Base-by-base conservation (phyloP, 1,140 invertebrate genomes). In the Caerostris extrusa region DNA sequence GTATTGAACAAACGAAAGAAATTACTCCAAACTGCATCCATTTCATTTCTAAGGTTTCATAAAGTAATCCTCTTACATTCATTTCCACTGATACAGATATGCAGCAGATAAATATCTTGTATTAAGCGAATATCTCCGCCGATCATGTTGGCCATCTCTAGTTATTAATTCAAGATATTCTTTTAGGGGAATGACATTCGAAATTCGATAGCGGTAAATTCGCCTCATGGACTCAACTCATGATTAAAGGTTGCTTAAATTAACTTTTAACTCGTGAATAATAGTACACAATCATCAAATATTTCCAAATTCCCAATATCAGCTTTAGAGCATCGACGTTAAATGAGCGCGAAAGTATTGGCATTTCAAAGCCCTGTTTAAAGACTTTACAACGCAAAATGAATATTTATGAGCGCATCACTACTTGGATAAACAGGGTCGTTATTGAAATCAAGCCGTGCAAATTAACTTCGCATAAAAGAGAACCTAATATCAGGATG, bases 401-500 rank as follows among this genome's bases (percentile, higher is more conserved):
- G 34, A 77, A 77, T 77, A 77, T 77, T 77, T 77, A 77, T 77
- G 50, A 77, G 53, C 3, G 71, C 71, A 77, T 10, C 71, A 50
- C 50, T 77, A 50, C 50, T 50, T 77, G 2, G 8, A 34, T 12
- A 77, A 77, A 77, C 71, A 77, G 34, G 10, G 71, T 3, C 34
- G 34, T 77, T 77, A 77, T 77, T 77, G 71, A 77, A 77, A 77
- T 77, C 71, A 77, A 50, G 71, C 34, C 71, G 10, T 53, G 12
- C 71, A 77, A n/a, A 77, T 77, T 77, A 77, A 77, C 71, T 77
- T 53, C 71, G 5, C 71, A 77, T 77, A 77, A 77, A 77, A 50
- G 71, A 50, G 71, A 77, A 53, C 71, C 2, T 50, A 12, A 77
- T 53, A 77, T 53, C 34, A 34, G 34, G 50, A 53, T 12, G 71